Evolutionary conservation across 2,888 invertebrate species (phyloP).

Genomic region (Drosophila diplacantha): DNA sequence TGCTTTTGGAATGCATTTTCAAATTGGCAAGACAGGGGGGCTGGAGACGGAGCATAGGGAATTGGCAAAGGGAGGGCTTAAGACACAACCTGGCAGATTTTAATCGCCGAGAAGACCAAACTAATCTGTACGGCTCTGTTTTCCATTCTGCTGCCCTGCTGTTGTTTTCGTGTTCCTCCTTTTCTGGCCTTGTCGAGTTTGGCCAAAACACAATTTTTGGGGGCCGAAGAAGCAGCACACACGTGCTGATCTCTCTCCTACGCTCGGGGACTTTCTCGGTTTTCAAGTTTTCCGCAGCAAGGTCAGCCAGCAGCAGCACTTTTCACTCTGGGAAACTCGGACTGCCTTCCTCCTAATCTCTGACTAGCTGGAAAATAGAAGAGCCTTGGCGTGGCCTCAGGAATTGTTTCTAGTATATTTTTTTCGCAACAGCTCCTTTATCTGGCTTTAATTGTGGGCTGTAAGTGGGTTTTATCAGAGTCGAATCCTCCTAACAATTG

Average conservation of each 20-base stretch:
- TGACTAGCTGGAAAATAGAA: slow-evolving; percentile 32
- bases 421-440: slow-evolving; percentile 2
- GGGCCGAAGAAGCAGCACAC: slow-evolving; percentile 30
- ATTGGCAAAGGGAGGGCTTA: slow-evolving; percentile 42
- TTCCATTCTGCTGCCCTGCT: slow-evolving; percentile 29
- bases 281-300: slow-evolving; percentile 24
- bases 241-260: slow-evolving; percentile 53
- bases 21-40: slow-evolving; percentile 19
- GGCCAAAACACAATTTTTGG: slow-evolving; percentile 33
- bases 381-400: slow-evolving; percentile 24
- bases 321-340: slow-evolving; percentile 32
- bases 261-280: slow-evolving; percentile 15
- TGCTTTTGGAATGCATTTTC: slow-evolving; percentile 71
- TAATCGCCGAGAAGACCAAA: slow-evolving; percentile 59
- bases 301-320: slow-evolving; percentile 18
- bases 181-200: slow-evolving; percentile 25
- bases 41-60: slow-evolving; percentile 1
- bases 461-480: slow-evolving; percentile 16
- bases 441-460: slow-evolving; percentile 24
- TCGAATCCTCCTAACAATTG: slow-evolving; percentile 23
- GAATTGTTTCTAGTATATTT: slow-evolving; percentile 1
- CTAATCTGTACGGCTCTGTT: slow-evolving; percentile 64
- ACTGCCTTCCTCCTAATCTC: slow-evolving; percentile 18
- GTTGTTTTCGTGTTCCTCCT: slow-evolving; percentile 31
- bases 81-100: slow-evolving; percentile 68